phyloP scores from a whole-genome alignment of 2,888 invertebrate species.

The Caenorhabditis drosophilae region DNA sequence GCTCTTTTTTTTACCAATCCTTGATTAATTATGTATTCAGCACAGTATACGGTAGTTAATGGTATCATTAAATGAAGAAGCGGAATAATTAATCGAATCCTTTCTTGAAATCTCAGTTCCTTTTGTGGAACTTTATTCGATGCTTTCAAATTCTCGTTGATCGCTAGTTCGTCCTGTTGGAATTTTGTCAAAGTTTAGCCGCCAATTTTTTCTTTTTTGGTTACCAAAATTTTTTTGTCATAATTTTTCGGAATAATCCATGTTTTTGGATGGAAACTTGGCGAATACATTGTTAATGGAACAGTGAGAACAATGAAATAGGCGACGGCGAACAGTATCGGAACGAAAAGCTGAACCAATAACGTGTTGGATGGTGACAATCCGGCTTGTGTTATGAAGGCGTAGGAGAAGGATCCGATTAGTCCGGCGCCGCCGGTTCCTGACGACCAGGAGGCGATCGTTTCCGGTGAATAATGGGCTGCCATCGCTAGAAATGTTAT shows the following conservation, averaged over 20 bases:
- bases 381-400: slow-evolving; percentile 74
- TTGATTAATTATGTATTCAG: slow-evolving; percentile 76
- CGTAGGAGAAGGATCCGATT: slow-evolving; percentile 72
- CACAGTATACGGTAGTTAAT: slow-evolving; percentile 79
- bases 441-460: slow-evolving; percentile 83
- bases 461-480: slow-evolving; percentile 78
- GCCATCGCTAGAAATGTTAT: slow-evolving; percentile 80
- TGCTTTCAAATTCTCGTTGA: background rate
- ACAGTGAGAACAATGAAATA: slow-evolving; percentile 45
- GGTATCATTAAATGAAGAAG: slow-evolving; percentile 81
- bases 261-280: slow-evolving; percentile 43
- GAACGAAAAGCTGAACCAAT: slow-evolving; percentile 79
- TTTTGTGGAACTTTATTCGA: slow-evolving; percentile 28
- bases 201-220: background rate
- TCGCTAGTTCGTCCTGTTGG: slow-evolving; percentile 20
- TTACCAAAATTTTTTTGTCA: slow-evolving; percentile 19
- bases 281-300: slow-evolving; percentile 42
- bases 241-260: slow-evolving; percentile 57
- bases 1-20: slow-evolving; percentile 35
- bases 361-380: slow-evolving; percentile 72
- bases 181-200: background rate
- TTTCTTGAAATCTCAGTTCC: slow-evolving; percentile 12
- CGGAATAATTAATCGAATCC: slow-evolving; percentile 43
- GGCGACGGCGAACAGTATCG: slow-evolving; percentile 76
- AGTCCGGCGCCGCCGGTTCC: slow-evolving; percentile 82